Evolutionary conservation across 2,113 vertebrate species (phyloP).

Genomic region (Mobula hypostoma): DNA sequence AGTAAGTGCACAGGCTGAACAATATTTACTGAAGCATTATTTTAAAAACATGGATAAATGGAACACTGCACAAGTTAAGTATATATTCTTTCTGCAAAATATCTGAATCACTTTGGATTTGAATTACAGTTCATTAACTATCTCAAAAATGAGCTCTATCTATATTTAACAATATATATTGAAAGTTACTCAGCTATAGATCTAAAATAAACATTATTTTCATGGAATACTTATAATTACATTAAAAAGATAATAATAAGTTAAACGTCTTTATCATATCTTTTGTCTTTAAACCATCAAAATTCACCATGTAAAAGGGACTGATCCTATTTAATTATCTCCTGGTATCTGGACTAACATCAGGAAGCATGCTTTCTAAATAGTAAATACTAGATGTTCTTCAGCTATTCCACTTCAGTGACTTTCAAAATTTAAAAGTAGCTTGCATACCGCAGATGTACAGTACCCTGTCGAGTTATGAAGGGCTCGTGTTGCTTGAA

Average conservation of each 20-base stretch:
- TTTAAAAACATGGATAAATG: not conserved
- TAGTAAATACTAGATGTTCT: not conserved
- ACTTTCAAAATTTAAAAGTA: not conserved
- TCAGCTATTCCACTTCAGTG: not conserved
- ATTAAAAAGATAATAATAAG: not conserved
- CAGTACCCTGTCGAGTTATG: no score
- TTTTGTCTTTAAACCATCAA: not conserved
- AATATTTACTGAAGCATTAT: not conserved
- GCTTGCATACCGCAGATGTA: not conserved
- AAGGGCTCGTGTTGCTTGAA: no score
- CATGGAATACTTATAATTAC: not conserved
- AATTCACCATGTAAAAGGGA: not conserved
- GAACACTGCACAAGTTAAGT: not conserved
- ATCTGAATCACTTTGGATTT: not conserved
- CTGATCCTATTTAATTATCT: no score
- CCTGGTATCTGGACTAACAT: not conserved
- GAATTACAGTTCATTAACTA: not conserved
- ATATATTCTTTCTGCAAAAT: not conserved
- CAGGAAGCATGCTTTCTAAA: no score
- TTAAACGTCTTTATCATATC: not conserved
- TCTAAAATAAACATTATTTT: not conserved
- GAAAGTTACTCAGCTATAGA: not conserved
- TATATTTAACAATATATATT: not conserved
- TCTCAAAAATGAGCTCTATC: not conserved
- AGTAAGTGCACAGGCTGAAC: not conserved